A percentile compares a stretch with the other conserved stretches of the same genome.
phyloP scores from a whole-genome alignment of 2,888 invertebrate genomes.

The Dicroscelio sp. region DNA sequence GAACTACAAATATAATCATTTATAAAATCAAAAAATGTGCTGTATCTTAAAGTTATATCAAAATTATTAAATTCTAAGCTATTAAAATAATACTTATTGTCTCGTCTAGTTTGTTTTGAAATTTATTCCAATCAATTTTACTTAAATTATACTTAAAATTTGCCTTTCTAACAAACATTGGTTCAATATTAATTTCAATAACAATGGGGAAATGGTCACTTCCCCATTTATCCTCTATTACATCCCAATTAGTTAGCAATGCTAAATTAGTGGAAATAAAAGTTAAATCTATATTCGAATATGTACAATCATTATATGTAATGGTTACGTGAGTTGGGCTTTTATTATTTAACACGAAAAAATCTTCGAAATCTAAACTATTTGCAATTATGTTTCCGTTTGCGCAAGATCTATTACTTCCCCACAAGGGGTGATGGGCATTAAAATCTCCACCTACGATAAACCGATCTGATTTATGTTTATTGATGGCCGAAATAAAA shows the following conservation, averaged over 20 bases:
- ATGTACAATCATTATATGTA: neutral
- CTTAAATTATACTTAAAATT: constrained; percentile 35
- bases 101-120: neutral
- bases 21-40: constrained; percentile 8
- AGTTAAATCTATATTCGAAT: constrained; percentile 19
- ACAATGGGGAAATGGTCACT: constrained; percentile 44
- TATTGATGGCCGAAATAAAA: neutral
- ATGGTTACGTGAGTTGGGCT: constrained; percentile 1
- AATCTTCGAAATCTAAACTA: constrained; percentile 10
- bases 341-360: constrained; percentile 15
- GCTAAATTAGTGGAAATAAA: neutral
- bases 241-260: neutral
- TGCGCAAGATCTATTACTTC: neutral
- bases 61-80: constrained; percentile 22
- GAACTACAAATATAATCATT: neutral
- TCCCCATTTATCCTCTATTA: constrained; percentile 36
- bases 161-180: neutral
- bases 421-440: constrained; percentile 45
- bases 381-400: constrained; percentile 23
- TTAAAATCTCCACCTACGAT: constrained; percentile 46
- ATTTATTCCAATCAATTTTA: constrained; percentile 12
- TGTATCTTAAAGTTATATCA: neutral
- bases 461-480: neutral
- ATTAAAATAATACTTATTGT: constrained; percentile 7
- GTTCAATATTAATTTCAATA: constrained; percentile 13